Base-by-base conservation (phyloP, 92 coral and sea anemone species). In the Porites rus region DNA sequence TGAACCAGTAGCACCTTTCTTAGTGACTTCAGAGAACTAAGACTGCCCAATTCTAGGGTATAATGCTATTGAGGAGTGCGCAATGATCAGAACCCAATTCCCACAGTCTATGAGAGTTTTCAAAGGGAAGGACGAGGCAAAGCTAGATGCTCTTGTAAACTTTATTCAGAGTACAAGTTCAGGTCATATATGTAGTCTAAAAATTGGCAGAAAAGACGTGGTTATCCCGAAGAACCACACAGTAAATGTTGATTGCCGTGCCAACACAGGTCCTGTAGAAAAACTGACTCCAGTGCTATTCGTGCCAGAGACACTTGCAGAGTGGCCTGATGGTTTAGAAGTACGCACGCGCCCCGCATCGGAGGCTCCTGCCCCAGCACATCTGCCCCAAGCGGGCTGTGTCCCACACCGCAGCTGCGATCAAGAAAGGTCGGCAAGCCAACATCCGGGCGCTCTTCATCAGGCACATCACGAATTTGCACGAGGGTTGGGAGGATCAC, bases 291-390 rank as follows among this genome's bases (percentile, higher is more conserved):
- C 87, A 60, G 77, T 87, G 72, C 50, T 80, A 63, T 80, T 80
- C 80, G 91, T 72, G 65, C 87, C 78, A 50, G 72, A 88, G 18
- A 53, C 65, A 50, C 56, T 87, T 38, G 74, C 72, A 52, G 82
- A 74, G 51, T 88, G 64, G 68, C 91, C 87, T 43, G 86, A 88
- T 58, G 91, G 91, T 21, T 88, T 88, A 65, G 91, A 88, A 77
- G 61, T 88, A 7, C n/a, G n/a, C n/a, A n/a, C n/a, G n/a, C n/a
- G n/a, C n/a, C n/a, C n/a, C n/a, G n/a, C n/a, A n/a, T n/a, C n/a
- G n/a, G n/a, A n/a, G n/a, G n/a, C n/a, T n/a, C n/a, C n/a, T n/a
- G n/a, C n/a, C n/a, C n/a, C n/a, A n/a, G n/a, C n/a, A n/a, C n/a
- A n/a, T n/a, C n/a, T n/a, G n/a, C n/a, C n/a, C n/a, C n/a, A n/a